Evolutionary conservation across 2,113 vertebrate species (phyloP).

Genomic region (Tapirus terrestris): DNA sequence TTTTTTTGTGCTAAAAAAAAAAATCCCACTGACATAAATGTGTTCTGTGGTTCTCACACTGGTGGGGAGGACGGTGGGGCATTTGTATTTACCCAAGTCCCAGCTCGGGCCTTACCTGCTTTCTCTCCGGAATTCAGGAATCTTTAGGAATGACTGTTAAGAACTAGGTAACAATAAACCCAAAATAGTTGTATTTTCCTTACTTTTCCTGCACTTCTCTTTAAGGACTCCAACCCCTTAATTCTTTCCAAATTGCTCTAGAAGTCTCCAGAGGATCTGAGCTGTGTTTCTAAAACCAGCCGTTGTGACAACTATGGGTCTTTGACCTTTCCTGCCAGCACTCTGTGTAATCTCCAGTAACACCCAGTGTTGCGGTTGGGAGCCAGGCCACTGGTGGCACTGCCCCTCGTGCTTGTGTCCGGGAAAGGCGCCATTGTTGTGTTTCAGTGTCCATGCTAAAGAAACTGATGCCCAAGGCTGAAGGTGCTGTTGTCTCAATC

Average conservation of each 20-base stretch:
- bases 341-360: neutral
- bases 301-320: neutral
- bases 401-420: too few species aligned
- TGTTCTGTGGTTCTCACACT: neutral
- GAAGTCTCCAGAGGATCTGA: neutral
- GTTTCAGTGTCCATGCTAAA: neutral
- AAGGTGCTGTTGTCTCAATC: neutral
- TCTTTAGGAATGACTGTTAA: neutral
- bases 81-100: neutral
- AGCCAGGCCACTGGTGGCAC: neutral
- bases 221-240: neutral
- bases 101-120: neutral
- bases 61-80: neutral
- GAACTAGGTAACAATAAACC: neutral
- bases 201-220: neutral
- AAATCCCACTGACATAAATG: neutral
- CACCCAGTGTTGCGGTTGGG: neutral
- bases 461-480: neutral
- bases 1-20: conserved; percentile 24
- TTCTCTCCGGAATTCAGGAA: neutral
- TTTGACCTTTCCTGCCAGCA: neutral
- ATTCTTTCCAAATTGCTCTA: conserved; percentile 19
- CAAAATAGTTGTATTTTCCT: neutral
- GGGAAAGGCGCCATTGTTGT: neutral
- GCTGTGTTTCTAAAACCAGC: conserved; percentile 24